Conservation (phyloP, 1,140 invertebrate species). For the Aphelenchoides besseyi region DNA sequence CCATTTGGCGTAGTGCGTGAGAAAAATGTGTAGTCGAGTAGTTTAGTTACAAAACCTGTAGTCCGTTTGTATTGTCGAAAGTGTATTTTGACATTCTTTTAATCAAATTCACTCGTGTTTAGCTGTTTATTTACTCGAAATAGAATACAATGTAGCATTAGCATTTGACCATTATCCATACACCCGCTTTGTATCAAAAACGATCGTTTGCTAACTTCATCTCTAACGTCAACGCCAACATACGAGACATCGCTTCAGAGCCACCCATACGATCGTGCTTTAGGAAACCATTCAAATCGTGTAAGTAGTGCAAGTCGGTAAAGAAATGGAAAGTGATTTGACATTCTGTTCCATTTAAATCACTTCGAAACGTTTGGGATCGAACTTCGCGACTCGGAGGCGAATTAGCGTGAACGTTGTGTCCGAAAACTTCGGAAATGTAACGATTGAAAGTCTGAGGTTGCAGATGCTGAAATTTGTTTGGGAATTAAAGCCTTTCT, state of each 20-base stretch:
- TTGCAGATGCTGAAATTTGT: not conserved
- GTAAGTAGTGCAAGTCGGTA: not conserved
- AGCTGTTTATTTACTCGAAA: too few relatives aligned
- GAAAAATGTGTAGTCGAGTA: too few relatives aligned
- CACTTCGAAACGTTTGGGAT: not conserved
- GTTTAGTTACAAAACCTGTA: too few relatives aligned
- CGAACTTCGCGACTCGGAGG: not conserved
- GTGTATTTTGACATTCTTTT: too few relatives aligned
- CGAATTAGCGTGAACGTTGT: not conserved
- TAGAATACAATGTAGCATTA: too few relatives aligned
- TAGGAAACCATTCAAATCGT: constrained; percentile 1
- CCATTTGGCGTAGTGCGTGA: too few relatives aligned
- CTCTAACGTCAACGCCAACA: constrained; percentile 6
- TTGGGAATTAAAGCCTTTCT: not conserved
- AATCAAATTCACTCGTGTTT: too few relatives aligned
- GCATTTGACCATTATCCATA: too few relatives aligned
- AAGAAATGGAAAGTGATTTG: constrained; percentile 3
- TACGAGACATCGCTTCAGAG: not conserved
- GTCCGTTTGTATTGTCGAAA: too few relatives aligned
- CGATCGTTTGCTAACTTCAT: not conserved
- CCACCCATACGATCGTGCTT: constrained; percentile 7
- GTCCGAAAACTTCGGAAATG: constrained; percentile 4
- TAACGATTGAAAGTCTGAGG: not conserved
- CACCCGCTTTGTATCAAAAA: too few relatives aligned
- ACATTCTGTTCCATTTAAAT: constrained; percentile 1